Evolutionary conservation across 1,140 invertebrate species (phyloP).

Genomic region (Globodera rostochiensis): DNA sequence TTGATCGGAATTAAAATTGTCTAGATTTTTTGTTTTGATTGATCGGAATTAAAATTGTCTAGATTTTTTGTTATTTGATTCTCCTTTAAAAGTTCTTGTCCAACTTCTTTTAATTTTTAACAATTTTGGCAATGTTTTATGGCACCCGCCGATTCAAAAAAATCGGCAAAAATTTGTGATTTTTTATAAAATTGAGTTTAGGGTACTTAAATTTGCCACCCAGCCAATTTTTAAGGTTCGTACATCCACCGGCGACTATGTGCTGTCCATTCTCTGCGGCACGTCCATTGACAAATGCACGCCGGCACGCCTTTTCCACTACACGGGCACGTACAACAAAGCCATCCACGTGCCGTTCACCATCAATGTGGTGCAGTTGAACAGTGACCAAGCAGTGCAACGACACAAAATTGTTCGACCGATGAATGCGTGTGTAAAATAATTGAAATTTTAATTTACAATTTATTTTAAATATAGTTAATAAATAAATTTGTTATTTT

Average conservation of each 20-base stretch:
- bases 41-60: not conserved
- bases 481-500: no score
- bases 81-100: no score
- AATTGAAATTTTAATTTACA: no score
- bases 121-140: no score
- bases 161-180: not conserved
- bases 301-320: constrained; percentile 43
- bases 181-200: not conserved
- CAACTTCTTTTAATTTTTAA: no score
- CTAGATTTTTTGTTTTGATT: not conserved
- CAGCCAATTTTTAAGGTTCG: constrained; percentile 28
- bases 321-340: constrained; percentile 56
- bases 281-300: constrained; percentile 50
- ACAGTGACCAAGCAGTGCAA: not conserved
- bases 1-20: not conserved
- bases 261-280: constrained; percentile 46
- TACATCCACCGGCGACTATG: constrained; percentile 48
- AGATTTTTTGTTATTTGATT: not conserved
- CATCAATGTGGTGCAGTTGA: constrained; percentile 46
- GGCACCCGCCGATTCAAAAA: no score
- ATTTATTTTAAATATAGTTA: no score
- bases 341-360: constrained; percentile 52
- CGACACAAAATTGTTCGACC: constrained; percentile 15
- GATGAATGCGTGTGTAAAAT: constrained; percentile 24
- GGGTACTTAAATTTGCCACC: constrained; percentile 15